Evolutionary conservation across 2,888 invertebrate species (phyloP).

Genomic region (Folsomia candida): DNA sequence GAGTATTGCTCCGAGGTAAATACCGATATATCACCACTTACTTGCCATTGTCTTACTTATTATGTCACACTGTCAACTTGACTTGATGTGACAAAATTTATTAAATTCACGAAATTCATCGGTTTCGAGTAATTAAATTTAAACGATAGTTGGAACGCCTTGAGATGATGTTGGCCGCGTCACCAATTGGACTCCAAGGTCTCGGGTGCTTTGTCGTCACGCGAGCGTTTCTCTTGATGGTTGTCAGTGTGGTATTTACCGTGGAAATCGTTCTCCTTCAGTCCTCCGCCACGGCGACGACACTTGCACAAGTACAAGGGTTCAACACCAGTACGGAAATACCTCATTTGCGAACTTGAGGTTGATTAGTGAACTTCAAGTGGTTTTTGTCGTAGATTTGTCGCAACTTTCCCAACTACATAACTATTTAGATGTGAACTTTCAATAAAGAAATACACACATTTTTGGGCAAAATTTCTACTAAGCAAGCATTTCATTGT

Average conservation of each 20-base stretch:
- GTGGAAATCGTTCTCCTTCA: constrained; percentile 44
- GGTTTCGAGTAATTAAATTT: background rate
- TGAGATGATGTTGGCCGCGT: constrained; percentile 37
- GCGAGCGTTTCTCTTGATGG: constrained; percentile 39
- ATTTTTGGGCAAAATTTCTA: no score
- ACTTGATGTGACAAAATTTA: no score
- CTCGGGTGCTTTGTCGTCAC: constrained; percentile 43
- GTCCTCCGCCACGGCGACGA: constrained; percentile 15
- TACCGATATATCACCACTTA: background rate
- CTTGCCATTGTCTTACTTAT: background rate
- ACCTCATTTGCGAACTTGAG: background rate
- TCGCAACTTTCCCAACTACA: no score
- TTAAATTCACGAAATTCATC: no score
- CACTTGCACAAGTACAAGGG: background rate
- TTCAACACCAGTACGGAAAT: background rate
- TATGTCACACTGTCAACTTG: no score
- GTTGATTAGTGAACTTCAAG: no score
- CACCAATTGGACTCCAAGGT: constrained; percentile 38
- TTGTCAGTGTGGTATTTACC: constrained; percentile 45
- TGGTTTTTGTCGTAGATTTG: background rate
- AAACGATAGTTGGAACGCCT: constrained; percentile 40
- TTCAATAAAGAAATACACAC: no score
- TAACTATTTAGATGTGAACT: no score
- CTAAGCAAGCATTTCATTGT: no score
- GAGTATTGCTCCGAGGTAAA: constrained; percentile 42